These are phyloP conservation scores for Struthidea cinerea DNA, from an alignment of 2,113 vertebrate genomes.

Conservation along the genomic window DNA sequence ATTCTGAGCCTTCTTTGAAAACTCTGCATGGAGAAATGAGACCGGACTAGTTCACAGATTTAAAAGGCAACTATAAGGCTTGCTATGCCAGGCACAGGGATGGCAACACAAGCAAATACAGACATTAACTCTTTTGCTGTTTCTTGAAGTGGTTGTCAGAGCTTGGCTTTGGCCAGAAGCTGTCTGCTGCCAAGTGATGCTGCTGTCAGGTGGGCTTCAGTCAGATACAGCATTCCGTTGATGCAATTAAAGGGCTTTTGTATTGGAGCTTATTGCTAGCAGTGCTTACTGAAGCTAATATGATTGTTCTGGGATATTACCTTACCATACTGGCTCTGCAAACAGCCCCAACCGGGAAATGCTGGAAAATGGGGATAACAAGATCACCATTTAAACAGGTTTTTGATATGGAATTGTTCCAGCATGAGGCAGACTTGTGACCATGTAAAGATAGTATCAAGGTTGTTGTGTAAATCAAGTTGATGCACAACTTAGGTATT, in stretches of 20 bases:
- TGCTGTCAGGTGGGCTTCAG: background rate
- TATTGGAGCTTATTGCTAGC: background rate
- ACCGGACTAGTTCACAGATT: background rate
- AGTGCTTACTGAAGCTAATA: background rate
- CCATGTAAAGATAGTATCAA: background rate
- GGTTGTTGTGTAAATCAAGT: background rate
- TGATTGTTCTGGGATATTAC: background rate
- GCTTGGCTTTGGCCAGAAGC: background rate
- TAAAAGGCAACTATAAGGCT: background rate
- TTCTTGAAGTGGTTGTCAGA: background rate
- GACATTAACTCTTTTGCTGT: background rate
- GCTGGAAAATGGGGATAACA: background rate
- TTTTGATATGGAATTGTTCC: background rate
- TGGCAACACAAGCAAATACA: background rate
- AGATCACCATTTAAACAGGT: background rate
- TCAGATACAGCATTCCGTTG: rapidly evolving
- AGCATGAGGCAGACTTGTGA: background rate
- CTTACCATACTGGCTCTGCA: background rate
- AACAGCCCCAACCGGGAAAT: rapidly evolving
- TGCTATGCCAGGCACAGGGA: too few species aligned
- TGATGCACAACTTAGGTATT: background rate
- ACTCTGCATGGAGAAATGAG: background rate
- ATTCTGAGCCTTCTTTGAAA: background rate
- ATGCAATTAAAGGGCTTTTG: background rate
- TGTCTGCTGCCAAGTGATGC: background rate